Evolutionary conservation across 1,140 invertebrate species (phyloP).

Genomic region (Epicauta chinensis): DNA sequence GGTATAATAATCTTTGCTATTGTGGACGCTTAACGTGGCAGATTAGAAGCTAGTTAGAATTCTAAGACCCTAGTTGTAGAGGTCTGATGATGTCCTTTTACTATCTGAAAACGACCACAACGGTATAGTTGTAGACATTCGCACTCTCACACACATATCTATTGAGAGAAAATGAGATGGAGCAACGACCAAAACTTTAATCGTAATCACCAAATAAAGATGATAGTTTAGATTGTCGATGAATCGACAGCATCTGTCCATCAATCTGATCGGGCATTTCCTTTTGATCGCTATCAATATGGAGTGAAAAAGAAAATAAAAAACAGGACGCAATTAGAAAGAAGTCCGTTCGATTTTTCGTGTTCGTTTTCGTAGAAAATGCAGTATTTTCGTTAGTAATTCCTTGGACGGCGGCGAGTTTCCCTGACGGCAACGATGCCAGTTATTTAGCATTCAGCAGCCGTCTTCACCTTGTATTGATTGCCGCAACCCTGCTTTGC

Average conservation of each 20-base stretch:
- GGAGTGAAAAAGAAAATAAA: neutral
- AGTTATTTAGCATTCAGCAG: constrained; percentile 33
- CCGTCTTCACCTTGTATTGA: constrained; percentile 39
- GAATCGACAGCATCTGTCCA: neutral
- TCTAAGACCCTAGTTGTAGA: neutral
- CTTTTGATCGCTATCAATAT: neutral
- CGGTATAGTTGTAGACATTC: too few species aligned
- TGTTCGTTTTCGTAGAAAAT: neutral
- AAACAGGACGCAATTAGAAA: too few species aligned
- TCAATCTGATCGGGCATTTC: neutral
- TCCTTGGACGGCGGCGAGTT: constrained; percentile 12
- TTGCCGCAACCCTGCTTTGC: constrained; percentile 31
- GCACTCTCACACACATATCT: too few species aligned
- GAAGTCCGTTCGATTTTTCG: neutral
- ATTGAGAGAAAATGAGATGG: too few species aligned
- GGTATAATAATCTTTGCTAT: neutral
- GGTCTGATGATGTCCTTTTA: neutral
- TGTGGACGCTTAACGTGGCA: neutral
- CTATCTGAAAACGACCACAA: neutral
- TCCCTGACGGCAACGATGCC: constrained; percentile 16
- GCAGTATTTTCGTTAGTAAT: too few species aligned
- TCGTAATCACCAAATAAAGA: too few species aligned
- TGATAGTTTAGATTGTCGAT: too few species aligned
- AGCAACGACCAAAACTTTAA: too few species aligned
- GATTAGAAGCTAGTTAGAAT: neutral